Base-by-base conservation (phyloP, 2,888 invertebrate species). In the Callyntrura sp. region DNA sequence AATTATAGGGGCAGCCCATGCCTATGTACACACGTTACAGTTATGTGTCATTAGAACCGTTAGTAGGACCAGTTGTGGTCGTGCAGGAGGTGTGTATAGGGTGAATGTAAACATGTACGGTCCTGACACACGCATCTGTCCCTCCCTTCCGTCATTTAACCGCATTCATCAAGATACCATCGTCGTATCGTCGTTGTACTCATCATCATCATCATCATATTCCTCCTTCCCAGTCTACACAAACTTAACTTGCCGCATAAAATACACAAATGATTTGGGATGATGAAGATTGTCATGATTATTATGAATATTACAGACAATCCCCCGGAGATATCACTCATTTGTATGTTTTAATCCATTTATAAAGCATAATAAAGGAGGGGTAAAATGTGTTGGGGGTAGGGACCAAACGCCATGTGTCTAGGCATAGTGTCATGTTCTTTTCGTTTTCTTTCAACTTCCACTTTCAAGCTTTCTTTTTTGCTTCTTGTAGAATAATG, bases 141-240 rank as follows among this genome's bases (percentile, higher is more conserved):
- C 76, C 89, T 84, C 89, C 83, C 78, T 84, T 88, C 84, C 84
- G 78, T 84, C 89, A 68, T 79, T 84, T 88, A 83, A 76, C 51
- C 88, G 35, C 76, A 88, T 88, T 62, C 83, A 88, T 88, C 88
- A 88, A 57, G 88, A 88, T 73, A 73, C 60, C 78, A 55, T 55
- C 78, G n/a, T n/a, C n/a, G n/a, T n/a, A n/a, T n/a, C n/a, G n/a
- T n/a, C n/a, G n/a, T n/a, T n/a, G n/a, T n/a, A n/a, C n/a, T n/a
- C n/a, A n/a, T n/a, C n/a, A n/a, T n/a, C n/a, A n/a, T n/a, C n/a
- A 55, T 78, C 78, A 51, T 65, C 62, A 70, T 17, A 6, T 48
- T 9, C n/a, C 57, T n/a, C 6, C n/a, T 5, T 17, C 0, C 43
- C 45, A n/a, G 35, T 35, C 68, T n/a, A 9, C 45, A 28, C 68